Percentiles rank a stretch among this genome's conserved stretches.
phyloP scores from a whole-genome alignment of 2,113 vertebrate genomes.

The Cryptomyrus ogoouensis region DNA sequence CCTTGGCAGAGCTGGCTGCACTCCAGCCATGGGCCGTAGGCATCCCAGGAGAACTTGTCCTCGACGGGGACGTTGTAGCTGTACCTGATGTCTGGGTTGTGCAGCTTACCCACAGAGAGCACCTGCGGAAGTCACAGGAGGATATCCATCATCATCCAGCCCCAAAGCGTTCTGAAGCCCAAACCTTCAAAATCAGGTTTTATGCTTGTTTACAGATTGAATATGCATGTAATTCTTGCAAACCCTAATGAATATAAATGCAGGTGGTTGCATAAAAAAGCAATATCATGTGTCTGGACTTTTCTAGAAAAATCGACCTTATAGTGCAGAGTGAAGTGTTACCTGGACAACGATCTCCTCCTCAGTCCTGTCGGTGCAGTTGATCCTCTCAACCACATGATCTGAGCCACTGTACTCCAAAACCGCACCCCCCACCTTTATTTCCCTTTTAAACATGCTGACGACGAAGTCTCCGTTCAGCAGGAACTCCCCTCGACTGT shows the following conservation, averaged over 20 bases:
- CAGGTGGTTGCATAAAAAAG: background rate
- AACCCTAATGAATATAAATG: background rate
- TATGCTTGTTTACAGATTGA: background rate
- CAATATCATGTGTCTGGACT: background rate
- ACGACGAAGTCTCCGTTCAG: constrained; percentile 96
- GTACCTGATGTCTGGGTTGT: constrained; percentile 89
- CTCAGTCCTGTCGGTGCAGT: constrained; percentile 88
- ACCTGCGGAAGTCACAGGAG: constrained; percentile 61
- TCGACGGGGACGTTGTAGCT: constrained; percentile 95
- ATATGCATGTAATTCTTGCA: background rate
- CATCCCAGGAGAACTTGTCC: constrained; percentile 89
- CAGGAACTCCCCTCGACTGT: constrained; percentile 86
- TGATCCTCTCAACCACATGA: constrained; percentile 84
- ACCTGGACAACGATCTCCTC: constrained; percentile 93
- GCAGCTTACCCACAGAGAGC: constrained; percentile 89
- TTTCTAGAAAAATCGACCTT: background rate
- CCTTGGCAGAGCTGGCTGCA: constrained; percentile 94
- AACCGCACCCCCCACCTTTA: constrained; percentile 82
- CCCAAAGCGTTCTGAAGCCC: background rate
- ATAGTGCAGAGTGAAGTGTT: constrained; percentile 21
- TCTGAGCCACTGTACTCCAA: constrained; percentile 96
- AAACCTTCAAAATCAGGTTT: background rate
- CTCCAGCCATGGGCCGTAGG: constrained; percentile 87
- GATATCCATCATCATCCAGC: background rate
- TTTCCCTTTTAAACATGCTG: constrained; percentile 99